Evolutionary conservation across 2,888 invertebrate species (phyloP).

Genomic region (Mantis religiosa): DNA sequence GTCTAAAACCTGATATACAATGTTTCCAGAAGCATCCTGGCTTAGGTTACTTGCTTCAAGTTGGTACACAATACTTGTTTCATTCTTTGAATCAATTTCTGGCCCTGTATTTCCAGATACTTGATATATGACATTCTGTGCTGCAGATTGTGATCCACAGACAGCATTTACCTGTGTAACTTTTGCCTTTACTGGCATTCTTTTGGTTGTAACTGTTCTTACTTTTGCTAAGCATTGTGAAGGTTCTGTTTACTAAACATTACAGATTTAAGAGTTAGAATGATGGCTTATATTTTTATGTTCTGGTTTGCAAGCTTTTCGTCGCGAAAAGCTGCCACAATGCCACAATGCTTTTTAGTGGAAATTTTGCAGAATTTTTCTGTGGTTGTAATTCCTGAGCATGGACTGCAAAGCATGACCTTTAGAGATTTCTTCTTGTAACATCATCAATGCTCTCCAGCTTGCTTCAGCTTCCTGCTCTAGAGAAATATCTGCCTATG

Average conservation of each 20-base stretch:
- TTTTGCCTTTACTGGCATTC: background rate
- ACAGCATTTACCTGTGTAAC: background rate
- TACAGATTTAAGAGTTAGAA: no score
- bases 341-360: slow-evolving; percentile 1
- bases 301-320: no score
- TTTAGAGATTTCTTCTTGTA: slow-evolving; percentile 45
- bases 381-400: slow-evolving; percentile 39
- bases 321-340: no score
- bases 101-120: slow-evolving; percentile 7
- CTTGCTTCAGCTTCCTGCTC: slow-evolving; percentile 44
- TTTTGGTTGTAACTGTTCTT: background rate
- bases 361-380: background rate
- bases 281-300: no score
- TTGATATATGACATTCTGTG: slow-evolving; percentile 19
- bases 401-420: slow-evolving; percentile 41
- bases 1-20: slow-evolving; percentile 18
- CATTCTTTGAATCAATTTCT: slow-evolving; percentile 3
- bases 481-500: slow-evolving; percentile 31
- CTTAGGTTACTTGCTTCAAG: background rate
- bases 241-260: no score
- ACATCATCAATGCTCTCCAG: slow-evolving; percentile 44
- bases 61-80: slow-evolving; percentile 7
- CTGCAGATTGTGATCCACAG: background rate
- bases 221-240: background rate
- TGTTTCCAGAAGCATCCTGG: slow-evolving; percentile 5